phyloP scores from a whole-genome alignment of 2,888 invertebrate species.

The Lithophane semibrunnea region DNA sequence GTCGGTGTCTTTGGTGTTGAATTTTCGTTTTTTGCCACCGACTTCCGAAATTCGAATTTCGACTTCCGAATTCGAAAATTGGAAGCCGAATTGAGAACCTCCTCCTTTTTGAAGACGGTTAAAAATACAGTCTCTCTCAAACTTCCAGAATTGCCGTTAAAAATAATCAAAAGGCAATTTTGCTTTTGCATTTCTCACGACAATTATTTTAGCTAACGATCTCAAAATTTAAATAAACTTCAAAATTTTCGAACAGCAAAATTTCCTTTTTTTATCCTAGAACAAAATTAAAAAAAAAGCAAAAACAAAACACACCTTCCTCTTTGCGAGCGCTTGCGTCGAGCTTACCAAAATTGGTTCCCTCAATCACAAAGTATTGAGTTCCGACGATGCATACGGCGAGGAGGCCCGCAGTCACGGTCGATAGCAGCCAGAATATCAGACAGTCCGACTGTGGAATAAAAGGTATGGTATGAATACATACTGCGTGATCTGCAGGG shows the following conservation, averaged over 20 bases:
- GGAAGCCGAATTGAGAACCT: too few relatives aligned
- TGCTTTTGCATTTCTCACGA: conserved; percentile 51
- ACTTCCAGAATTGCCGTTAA: not conserved
- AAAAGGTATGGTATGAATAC: conserved; percentile 52
- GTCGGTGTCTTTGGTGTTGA: too few relatives aligned
- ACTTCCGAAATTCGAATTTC: too few relatives aligned
- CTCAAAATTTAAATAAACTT: not conserved
- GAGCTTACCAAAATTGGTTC: conserved; percentile 91
- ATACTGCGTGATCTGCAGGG: not conserved
- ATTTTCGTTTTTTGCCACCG: too few relatives aligned
- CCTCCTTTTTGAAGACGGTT: too few relatives aligned
- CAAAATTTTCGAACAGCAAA: conserved; percentile 27
- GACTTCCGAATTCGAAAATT: too few relatives aligned
- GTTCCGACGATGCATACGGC: conserved; percentile 92
- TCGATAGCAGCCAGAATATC: conserved; percentile 92
- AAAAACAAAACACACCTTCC: conserved; percentile 86
- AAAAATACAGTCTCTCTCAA: not conserved
- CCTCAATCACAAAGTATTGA: conserved; percentile 92
- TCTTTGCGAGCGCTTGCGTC: conserved; percentile 82
- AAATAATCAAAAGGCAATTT: conserved; percentile 50
- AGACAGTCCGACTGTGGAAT: conserved; percentile 91
- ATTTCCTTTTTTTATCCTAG: conserved; percentile 47
- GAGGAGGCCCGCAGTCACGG: conserved; percentile 91
- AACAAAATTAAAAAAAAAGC: conserved; percentile 69
- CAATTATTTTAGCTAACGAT: not conserved